Evolutionary conservation across 2,797 vertebrate species (phyloP).

Genomic region (Hipposideros larvatus): DNA sequence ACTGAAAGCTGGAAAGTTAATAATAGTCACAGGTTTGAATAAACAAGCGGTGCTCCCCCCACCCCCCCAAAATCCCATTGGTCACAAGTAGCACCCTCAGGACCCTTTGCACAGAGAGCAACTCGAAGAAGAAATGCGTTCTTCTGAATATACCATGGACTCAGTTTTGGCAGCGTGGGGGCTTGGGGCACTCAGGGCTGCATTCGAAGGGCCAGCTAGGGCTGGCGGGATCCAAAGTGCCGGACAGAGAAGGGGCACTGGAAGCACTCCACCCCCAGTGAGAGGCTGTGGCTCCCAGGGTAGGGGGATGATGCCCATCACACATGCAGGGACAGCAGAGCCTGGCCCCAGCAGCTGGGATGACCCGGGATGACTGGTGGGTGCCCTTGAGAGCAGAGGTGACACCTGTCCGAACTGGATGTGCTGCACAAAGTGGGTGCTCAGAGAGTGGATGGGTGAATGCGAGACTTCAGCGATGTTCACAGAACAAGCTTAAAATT

Average conservation of each 20-base stretch:
- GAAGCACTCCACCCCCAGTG: fast-evolving
- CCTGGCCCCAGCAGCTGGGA: background rate
- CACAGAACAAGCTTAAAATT: background rate
- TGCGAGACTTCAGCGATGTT: background rate
- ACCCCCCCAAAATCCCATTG: no score
- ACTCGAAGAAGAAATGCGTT: fast-evolving
- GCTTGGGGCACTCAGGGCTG: fast-evolving
- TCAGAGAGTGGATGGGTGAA: background rate
- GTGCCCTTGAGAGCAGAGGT: background rate
- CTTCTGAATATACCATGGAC: background rate
- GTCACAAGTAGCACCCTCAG: background rate
- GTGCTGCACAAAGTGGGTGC: background rate
- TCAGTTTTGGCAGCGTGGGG: fast-evolving
- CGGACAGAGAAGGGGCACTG: background rate
- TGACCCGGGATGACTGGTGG: fast-evolving
- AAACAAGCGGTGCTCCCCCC: background rate
- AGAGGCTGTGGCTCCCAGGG: background rate
- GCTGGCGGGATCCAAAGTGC: background rate
- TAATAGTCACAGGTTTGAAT: no score
- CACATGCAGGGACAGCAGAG: fast-evolving
- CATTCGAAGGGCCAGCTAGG: fast-evolving
- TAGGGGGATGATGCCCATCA: background rate
- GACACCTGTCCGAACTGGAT: background rate
- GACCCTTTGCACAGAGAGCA: background rate
- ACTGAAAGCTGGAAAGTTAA: background rate